Percentiles rank a stretch among this genome's conserved stretches.
phyloP scores from a whole-genome alignment of 2,888 invertebrate species.

The Gandaritis pyraliata region DNA sequence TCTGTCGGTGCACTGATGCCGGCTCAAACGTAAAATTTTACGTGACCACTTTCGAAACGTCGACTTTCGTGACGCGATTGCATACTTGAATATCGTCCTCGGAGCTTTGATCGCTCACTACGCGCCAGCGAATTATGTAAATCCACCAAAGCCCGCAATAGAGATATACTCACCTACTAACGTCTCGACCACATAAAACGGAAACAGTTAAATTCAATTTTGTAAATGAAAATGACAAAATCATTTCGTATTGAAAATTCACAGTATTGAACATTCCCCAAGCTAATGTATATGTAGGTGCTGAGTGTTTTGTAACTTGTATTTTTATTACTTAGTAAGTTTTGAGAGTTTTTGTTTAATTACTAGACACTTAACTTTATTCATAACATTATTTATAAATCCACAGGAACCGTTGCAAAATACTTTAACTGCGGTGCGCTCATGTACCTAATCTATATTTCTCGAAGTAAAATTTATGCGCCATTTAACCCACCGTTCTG shows the following conservation, averaged over 20 bases:
- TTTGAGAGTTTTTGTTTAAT: not conserved
- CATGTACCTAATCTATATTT: slow-evolving; percentile 68
- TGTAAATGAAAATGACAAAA: slow-evolving; percentile 39
- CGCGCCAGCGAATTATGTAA: slow-evolving; percentile 71
- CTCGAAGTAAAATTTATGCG: slow-evolving; percentile 74
- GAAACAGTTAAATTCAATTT: slow-evolving; percentile 51
- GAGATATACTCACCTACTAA: slow-evolving; percentile 57
- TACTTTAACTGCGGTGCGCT: slow-evolving; percentile 59
- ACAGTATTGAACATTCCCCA: no score
- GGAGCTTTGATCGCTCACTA: slow-evolving; percentile 64
- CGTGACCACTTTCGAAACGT: slow-evolving; percentile 81
- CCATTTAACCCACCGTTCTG: slow-evolving; percentile 69
- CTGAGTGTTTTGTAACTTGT: no score
- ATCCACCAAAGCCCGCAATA: slow-evolving; percentile 62
- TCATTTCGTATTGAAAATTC: slow-evolving; percentile 23
- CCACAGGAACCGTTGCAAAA: slow-evolving; percentile 46
- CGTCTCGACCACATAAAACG: slow-evolving; percentile 48
- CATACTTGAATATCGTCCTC: slow-evolving; percentile 63
- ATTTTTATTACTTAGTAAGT: no score
- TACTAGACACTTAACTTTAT: not conserved
- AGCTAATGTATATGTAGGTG: no score
- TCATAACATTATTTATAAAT: slow-evolving; percentile 5
- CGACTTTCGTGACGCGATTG: slow-evolving; percentile 72
- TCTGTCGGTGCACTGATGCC: slow-evolving; percentile 71
- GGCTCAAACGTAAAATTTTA: slow-evolving; percentile 83